Conservation (phyloP, 2,113 vertebrate species). For the Aphyosemion australe region DNA sequence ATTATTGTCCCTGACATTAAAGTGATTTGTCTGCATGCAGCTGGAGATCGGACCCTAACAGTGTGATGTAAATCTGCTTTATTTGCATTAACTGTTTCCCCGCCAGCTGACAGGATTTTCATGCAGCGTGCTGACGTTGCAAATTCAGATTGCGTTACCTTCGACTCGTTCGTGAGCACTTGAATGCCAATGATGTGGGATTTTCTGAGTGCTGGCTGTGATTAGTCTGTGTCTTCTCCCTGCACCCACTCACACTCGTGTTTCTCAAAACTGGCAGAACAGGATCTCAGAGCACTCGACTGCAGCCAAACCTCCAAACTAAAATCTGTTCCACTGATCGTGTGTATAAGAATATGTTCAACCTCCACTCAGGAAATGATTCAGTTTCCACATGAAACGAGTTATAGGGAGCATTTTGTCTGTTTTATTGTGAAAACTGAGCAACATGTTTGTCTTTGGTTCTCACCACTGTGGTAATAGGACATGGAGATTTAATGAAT, state of each 20-base stretch:
- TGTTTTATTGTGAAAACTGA: too few species aligned
- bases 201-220: slow-evolving; percentile 25
- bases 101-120: slow-evolving; percentile 5
- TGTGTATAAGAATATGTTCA: too few species aligned
- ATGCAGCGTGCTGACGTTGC: slow-evolving; percentile 35
- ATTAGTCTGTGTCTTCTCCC: slow-evolving; percentile 6
- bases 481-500: too few species aligned
- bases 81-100: slow-evolving; percentile 55
- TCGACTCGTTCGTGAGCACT: slow-evolving; percentile 6
- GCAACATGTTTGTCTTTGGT: too few species aligned
- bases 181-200: slow-evolving; percentile 19
- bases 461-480: too few species aligned
- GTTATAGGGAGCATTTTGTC: too few species aligned
- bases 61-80: slow-evolving; percentile 53
- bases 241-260: slow-evolving; percentile 31
- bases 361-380: too few species aligned
- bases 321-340: too few species aligned
- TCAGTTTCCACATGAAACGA: too few species aligned
- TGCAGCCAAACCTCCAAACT: too few species aligned
- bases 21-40: slow-evolving; percentile 6
- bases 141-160: slow-evolving; percentile 19
- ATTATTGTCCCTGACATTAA: slow-evolving; percentile 1
- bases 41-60: neutral
- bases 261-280: slow-evolving; percentile 18
- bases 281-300: neutral